phyloP scores from a whole-genome alignment of 2,888 invertebrate genomes.

The Leptinotarsa tumamoca region DNA sequence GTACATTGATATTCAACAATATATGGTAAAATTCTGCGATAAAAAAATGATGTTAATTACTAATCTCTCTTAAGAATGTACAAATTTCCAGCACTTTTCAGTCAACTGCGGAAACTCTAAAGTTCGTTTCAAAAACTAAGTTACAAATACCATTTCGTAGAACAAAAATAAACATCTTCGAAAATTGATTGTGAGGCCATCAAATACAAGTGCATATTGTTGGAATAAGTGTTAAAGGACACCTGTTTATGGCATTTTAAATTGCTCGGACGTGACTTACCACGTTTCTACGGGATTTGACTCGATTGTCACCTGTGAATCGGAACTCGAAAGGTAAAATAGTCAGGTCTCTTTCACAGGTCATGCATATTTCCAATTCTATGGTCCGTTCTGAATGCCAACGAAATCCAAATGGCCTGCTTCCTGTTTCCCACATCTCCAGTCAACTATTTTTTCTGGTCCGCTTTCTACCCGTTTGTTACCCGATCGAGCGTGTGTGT shows the following conservation, averaged over 20 bases:
- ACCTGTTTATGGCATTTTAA: constrained; percentile 53
- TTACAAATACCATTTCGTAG: constrained; percentile 8
- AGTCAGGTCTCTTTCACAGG: constrained; percentile 42
- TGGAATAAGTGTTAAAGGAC: constrained; percentile 41
- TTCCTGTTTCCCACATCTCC: constrained; percentile 39
- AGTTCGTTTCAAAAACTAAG: neutral
- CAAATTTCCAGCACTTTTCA: too few relatives aligned
- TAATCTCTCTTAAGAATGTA: too few relatives aligned
- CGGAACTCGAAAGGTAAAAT: constrained; percentile 42
- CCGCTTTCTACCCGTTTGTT: constrained; percentile 3
- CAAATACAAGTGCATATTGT: constrained; percentile 43
- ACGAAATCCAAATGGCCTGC: constrained; percentile 31
- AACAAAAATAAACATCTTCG: constrained; percentile 2
- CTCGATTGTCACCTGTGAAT: constrained; percentile 54
- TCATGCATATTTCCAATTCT: constrained; percentile 34
- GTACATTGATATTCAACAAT: too few relatives aligned
- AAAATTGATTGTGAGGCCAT: constrained; percentile 3
- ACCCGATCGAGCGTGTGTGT: neutral
- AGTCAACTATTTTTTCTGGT: constrained; percentile 14
- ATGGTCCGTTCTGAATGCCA: constrained; percentile 28
- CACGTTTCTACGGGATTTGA: constrained; percentile 60
- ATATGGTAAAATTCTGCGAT: too few relatives aligned
- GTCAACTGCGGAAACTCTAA: neutral
- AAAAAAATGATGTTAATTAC: too few relatives aligned
- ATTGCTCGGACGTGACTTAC: constrained; percentile 65